Evolutionary conservation across 2,888 invertebrate species (phyloP), one percentile per base, ranked within the genome.

Genomic region (Ochropleura plecta): DNA sequence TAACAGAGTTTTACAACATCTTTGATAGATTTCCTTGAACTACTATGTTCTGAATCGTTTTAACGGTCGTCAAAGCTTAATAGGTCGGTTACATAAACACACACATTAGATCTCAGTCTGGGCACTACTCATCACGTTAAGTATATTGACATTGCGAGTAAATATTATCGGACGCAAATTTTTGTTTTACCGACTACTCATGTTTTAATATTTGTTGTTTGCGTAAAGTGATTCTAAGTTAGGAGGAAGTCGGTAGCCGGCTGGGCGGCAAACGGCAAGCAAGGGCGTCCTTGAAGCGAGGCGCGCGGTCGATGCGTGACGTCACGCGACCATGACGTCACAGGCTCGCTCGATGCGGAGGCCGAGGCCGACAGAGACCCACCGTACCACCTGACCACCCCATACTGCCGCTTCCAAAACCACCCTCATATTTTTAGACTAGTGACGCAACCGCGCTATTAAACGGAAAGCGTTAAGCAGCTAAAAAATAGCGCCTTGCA

Each of bases 231-330:
- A 79, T 80, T 85, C 75, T 83, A 82, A 85, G 88, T 81, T 91
- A 78, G 89, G 88, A 92, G 92, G 94, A 95, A 94, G 92, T 93
- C 89, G 86, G 91, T 90, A 92, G 91, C 89, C 91, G 88, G 88
- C 81, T 83, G 90, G 91, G 89, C 89, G 89, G 88, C 87, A 87
- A 88, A 88, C 89, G 89, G 88, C 87, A 87, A 88, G 90, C 94
- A 94, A 94, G 94, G 94, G 91, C 95, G 96, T 93, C 96, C 96
- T 96, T 96, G 96, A 95, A 93, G 77, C 88, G 88, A 91, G 90
- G 91, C 92, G 92, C 91, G 90, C 93, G 91, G 91, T 96, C 96
- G 96, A 96, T 96, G 92, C 73, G 91, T 95, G 96, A 95, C 96
- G 96, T 95, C 91, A 93, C 87, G 79, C 79, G 79, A 87, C 80